phyloP scores from a whole-genome alignment of 1,140 invertebrate genomes.

The Drosophila rufa region DNA sequence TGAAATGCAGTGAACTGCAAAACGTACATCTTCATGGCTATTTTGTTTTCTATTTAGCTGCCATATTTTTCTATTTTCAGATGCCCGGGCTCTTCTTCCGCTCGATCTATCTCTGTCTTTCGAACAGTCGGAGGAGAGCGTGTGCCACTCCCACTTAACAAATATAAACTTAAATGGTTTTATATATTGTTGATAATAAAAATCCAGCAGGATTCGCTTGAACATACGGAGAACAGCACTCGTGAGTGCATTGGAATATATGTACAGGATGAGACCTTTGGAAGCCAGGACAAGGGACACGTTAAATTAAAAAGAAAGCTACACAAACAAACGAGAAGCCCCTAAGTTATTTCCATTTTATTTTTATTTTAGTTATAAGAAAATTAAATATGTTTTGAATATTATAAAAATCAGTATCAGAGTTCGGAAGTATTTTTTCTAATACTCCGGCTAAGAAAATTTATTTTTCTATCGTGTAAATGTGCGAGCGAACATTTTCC shows the following conservation, averaged over 20 bases:
- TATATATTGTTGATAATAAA: constrained; percentile 74
- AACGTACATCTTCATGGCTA: constrained; percentile 69
- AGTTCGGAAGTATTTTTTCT: too few species aligned
- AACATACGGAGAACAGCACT: constrained; percentile 2
- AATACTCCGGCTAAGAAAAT: too few species aligned
- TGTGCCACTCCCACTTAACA: constrained; percentile 61
- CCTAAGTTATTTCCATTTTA: too few species aligned
- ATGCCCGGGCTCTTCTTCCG: neutral
- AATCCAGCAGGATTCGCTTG: constrained; percentile 35
- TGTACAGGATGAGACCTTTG: neutral
- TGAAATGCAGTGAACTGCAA: constrained; percentile 72
- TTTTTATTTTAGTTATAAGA: too few species aligned
- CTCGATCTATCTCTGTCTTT: constrained; percentile 1
- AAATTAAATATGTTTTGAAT: too few species aligned
- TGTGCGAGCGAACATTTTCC: too few species aligned
- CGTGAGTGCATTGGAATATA: neutral
- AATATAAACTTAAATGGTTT: constrained; percentile 70
- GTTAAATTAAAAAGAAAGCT: neutral
- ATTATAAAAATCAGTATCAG: too few species aligned
- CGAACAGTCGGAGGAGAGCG: constrained; percentile 2
- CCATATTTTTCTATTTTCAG: constrained; percentile 41
- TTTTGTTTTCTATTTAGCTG: constrained; percentile 73
- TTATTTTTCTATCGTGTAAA: too few species aligned
- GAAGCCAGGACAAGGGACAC: neutral
- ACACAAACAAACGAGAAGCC: too few species aligned